phyloP scores from a whole-genome alignment of 1,140 invertebrate species.

The Camponotus floridanus region DNA sequence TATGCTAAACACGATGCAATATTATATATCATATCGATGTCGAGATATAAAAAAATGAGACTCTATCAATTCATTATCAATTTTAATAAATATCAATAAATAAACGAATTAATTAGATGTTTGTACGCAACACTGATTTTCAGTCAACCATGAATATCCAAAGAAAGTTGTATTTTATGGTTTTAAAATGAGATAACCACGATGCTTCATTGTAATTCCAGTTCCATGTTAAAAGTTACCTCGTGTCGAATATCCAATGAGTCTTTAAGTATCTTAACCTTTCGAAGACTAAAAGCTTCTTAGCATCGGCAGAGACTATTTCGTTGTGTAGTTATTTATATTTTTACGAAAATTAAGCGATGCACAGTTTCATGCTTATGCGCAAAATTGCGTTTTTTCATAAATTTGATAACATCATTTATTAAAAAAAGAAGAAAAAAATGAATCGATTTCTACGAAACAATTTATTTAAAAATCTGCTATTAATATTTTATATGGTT shows the following conservation, averaged over 20 bases:
- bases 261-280: constrained; percentile 54
- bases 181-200: constrained; percentile 38
- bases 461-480: not conserved
- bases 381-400: not conserved
- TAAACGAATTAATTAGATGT: constrained; percentile 7
- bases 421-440: not conserved
- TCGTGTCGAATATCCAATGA: constrained; percentile 55
- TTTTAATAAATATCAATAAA: not conserved
- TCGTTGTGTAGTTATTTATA: constrained; percentile 27
- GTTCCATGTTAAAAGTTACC: constrained; percentile 36
- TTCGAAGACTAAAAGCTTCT: constrained; percentile 6
- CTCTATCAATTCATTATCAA: not conserved
- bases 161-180: constrained; percentile 28
- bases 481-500: constrained; percentile 13
- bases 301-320: not conserved
- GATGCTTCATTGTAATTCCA: constrained; percentile 55
- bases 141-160: not conserved
- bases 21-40: not conserved
- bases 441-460: not conserved
- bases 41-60: too few relatives aligned
- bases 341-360: constrained; percentile 11
- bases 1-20: not conserved
- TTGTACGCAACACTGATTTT: constrained; percentile 12
- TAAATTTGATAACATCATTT: not conserved
- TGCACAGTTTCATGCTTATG: not conserved